These are phyloP conservation scores for Mus pahari DNA, from an alignment of 2,113 vertebrate species.

Conservation along the genomic window DNA sequence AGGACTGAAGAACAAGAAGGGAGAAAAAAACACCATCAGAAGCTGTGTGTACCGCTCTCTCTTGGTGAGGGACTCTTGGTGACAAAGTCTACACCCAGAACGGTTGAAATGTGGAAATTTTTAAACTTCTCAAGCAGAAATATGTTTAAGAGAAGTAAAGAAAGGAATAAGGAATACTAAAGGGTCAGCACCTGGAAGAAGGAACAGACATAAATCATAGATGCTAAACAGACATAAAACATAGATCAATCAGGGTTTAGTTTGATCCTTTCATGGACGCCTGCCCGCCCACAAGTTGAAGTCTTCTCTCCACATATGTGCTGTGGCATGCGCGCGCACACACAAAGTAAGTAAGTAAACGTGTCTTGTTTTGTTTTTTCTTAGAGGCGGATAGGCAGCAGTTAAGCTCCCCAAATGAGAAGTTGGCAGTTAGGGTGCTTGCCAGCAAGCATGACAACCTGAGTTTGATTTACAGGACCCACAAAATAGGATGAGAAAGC, in stretches of 20 bases:
- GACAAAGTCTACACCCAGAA: not conserved
- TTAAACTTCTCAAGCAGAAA: not conserved
- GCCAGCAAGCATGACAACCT: not conserved
- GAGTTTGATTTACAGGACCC: not conserved
- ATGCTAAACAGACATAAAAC: not conserved
- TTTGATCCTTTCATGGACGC: not conserved
- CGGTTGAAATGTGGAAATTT: not conserved
- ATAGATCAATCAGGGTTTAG: not conserved
- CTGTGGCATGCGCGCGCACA: not conserved
- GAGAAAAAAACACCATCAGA: not conserved
- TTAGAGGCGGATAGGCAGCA: not conserved
- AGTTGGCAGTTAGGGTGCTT: too few species aligned
- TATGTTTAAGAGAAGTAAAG: not conserved
- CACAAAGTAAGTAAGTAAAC: conserved; percentile 12
- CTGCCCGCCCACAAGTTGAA: not conserved
- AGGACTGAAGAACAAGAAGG: not conserved
- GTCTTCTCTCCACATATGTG: not conserved
- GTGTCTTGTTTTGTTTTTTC: not conserved
- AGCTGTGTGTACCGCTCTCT: not conserved
- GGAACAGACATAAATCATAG: not conserved
- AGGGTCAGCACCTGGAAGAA: not conserved
- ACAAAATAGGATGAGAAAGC: not conserved
- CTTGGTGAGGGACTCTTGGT: not conserved
- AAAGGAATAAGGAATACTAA: not conserved
- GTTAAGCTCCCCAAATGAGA: not conserved